Conservation (phyloP, 2,888 invertebrate species). For the Ametastegia equiseti region DNA sequence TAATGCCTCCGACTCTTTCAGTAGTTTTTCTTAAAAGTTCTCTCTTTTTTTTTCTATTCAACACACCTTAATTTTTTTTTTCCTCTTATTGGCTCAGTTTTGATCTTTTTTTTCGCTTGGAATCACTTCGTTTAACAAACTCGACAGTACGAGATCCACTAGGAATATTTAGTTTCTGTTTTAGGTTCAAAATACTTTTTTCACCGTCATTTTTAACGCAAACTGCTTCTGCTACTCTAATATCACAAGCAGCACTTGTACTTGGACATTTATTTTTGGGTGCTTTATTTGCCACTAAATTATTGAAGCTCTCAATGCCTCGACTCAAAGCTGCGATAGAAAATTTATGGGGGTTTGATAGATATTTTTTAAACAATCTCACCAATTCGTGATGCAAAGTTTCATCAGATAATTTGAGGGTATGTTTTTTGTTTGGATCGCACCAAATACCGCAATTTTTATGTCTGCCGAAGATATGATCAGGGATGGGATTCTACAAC, state of each 20-base stretch:
- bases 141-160: conserved; percentile 38
- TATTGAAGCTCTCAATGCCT: conserved; percentile 57
- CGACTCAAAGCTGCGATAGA: conserved; percentile 55
- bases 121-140: conserved; percentile 28
- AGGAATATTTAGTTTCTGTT: conserved; percentile 36
- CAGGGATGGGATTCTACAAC: too few relatives aligned
- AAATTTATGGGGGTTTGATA: conserved; percentile 54
- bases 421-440: conserved; percentile 49
- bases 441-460: conserved; percentile 57
- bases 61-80: conserved; percentile 47
- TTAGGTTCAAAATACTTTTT: conserved; percentile 43
- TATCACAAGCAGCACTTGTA: conserved; percentile 50
- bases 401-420: conserved; percentile 49
- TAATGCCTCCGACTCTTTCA: conserved; percentile 49
- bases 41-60: conserved; percentile 47
- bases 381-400: conserved; percentile 49
- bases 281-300: conserved; percentile 57
- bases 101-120: conserved; percentile 46
- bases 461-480: conserved; percentile 54
- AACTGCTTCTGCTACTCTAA: conserved; percentile 48
- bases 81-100: conserved; percentile 34
- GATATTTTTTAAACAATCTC: conserved; percentile 53
- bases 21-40: conserved; percentile 50
- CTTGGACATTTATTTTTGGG: conserved; percentile 55
- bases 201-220: conserved; percentile 51